Conservation (phyloP, 2,797 vertebrate species). For the Erpetoichthys calabaricus region DNA sequence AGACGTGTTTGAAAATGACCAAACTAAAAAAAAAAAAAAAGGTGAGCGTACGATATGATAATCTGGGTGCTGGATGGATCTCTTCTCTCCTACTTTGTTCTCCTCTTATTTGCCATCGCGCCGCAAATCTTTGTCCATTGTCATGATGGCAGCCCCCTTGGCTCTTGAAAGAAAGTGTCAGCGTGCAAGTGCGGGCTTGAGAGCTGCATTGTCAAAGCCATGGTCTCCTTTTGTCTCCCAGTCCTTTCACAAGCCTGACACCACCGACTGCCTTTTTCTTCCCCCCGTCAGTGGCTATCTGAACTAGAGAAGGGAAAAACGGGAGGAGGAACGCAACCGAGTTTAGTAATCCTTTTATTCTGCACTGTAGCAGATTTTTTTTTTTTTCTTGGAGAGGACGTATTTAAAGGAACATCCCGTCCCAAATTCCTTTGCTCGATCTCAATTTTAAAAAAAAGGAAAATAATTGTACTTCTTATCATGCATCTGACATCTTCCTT, state of each 20-base stretch:
- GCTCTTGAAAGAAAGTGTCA: conserved; percentile 53
- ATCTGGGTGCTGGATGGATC: conserved; percentile 57
- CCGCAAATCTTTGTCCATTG: conserved; percentile 56
- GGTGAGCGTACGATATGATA: conserved; percentile 55
- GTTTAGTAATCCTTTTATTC: conserved; percentile 1
- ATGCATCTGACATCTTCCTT: no score
- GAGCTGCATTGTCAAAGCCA: conserved; percentile 65
- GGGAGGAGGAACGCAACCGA: conserved; percentile 25
- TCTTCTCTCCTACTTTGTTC: conserved; percentile 37
- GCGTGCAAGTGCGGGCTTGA: conserved; percentile 46
- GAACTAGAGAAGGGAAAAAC: conserved; percentile 36
- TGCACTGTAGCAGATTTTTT: neutral
- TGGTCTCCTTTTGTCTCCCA: conserved; percentile 55
- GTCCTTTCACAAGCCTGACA: conserved; percentile 32
- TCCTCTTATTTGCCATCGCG: conserved; percentile 20
- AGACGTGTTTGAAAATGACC: no score
- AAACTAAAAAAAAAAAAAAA: conserved; percentile 47
- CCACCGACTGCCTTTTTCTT: conserved; percentile 39
- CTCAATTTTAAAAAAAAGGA: no score
- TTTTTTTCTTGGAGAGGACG: neutral
- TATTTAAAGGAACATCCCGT: neutral
- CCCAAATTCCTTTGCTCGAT: neutral
- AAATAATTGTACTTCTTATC: no score
- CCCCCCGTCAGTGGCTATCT: conserved; percentile 36
- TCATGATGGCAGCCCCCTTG: conserved; percentile 48